phyloP scores from a whole-genome alignment of 2,113 vertebrate species.

The Antidorcas marsupialis region DNA sequence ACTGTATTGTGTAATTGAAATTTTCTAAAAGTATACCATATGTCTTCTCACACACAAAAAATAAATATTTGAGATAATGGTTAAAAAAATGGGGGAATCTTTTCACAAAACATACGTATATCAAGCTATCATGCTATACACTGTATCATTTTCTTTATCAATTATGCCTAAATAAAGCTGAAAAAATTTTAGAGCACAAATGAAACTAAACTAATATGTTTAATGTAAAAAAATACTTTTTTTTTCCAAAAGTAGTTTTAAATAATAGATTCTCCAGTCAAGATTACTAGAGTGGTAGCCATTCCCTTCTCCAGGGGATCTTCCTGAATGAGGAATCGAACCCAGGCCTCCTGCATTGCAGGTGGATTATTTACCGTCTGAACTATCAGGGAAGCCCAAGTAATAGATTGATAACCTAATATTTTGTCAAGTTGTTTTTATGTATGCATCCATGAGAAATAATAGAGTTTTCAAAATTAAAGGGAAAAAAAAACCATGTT shows the following conservation, averaged over 20 bases:
- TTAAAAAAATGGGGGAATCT: neutral
- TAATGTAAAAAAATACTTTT: neutral
- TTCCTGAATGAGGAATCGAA: neutral
- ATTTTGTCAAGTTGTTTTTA: neutral
- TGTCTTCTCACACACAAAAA: neutral
- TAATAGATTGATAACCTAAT: neutral
- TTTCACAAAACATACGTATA: neutral
- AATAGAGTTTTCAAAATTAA: neutral
- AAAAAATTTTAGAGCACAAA: neutral
- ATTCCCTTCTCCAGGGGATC: neutral
- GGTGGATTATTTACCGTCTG: neutral
- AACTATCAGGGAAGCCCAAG: neutral
- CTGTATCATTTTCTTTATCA: neutral
- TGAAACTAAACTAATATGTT: neutral
- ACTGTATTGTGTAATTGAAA: neutral
- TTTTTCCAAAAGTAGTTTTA: neutral
- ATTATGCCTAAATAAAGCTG: neutral
- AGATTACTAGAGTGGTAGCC: neutral
- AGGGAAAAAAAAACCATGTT: neutral
- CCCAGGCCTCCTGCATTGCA: neutral
- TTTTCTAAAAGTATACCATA: neutral
- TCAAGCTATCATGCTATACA: neutral
- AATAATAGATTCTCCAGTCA: neutral
- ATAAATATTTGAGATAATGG: neutral
- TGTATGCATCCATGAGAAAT: neutral